Conservation (phyloP, 2,113 vertebrate genomes). For the Puntigrus tetrazona region DNA sequence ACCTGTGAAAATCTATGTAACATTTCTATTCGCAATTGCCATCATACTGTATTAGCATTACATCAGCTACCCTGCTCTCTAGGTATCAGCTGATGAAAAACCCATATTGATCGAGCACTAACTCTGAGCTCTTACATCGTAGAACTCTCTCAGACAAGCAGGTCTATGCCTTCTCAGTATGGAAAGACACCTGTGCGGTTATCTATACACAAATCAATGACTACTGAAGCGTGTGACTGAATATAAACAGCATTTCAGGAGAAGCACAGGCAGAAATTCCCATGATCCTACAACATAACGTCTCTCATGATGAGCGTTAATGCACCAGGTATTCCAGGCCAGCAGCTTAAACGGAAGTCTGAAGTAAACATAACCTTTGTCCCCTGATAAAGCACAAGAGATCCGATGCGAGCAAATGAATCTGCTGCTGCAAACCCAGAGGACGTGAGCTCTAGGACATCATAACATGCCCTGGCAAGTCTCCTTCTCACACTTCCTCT, state of each 20-base stretch:
- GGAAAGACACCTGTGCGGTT: not conserved
- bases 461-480: slow-evolving; percentile 45
- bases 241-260: not conserved
- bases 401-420: not conserved
- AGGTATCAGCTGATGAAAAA: not conserved
- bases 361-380: slow-evolving; percentile 1
- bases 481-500: slow-evolving; percentile 29
- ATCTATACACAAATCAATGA: not conserved
- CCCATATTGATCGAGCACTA: not conserved
- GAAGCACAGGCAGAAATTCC: not conserved
- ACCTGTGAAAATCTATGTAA: not conserved
- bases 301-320: slow-evolving; percentile 1
- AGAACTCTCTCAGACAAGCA: not conserved
- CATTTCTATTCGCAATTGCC: not conserved
- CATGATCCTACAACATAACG: not conserved
- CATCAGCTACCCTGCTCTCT: not conserved
- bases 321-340: not conserved
- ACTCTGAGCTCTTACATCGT: not conserved
- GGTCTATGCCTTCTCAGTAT: not conserved
- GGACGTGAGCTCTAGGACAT: not conserved
- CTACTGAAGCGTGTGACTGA: not conserved
- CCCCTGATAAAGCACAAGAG: not conserved
- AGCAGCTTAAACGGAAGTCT: not conserved
- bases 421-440: not conserved
- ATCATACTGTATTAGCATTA: not conserved